Base-by-base conservation (phyloP, 2,888 invertebrate genomes). In the Ypsolopha sequella region DNA sequence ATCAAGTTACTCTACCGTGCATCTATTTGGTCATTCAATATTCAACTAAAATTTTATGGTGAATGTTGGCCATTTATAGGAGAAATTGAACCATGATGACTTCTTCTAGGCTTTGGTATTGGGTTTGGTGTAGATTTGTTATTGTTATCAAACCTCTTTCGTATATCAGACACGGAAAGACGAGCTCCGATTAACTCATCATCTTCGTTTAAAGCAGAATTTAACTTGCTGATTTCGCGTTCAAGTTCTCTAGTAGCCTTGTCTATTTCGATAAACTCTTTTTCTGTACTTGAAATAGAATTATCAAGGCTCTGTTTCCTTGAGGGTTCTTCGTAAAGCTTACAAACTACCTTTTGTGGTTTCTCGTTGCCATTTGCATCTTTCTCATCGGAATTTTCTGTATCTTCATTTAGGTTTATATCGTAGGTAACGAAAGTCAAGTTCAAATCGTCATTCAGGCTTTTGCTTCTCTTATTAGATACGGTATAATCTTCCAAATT, bases 91-190 rank as follows among this genome's bases (percentile, higher is more conserved):
- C 77, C 78, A 48, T 80, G 76, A 55, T 82, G 78, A 64, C 88
- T 88, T 62, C 89, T 76, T 61, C 88, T 81, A 2, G 89, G 89
- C 66, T 89, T 89, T 63, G 89, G 88, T 68, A 89, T 84, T 2
- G 89, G 89, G 71, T 89, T 87, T 52, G 87, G 87, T 48, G 82
- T 46, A 1, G 76, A 75, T 45, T 64, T 68, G 48, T 87, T 87
- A 35, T 72, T 82, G 55, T 81, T 85, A 48, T 89, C 87, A 61
- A 89, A 89, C 58, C 85, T 84, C 53, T 79, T 73, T 59, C 87
- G 88, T 50, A 89, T 88, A 53, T 86, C 85, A 8, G 80, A 77
- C 13, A 86, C 81, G 0, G 81, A 80, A 41, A 78, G 61, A 43
- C 80, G 66, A 44, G 68, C 62, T 10, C 70, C 77, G 24, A 69